These are phyloP conservation scores for Glyphotaelius pellucidus DNA, from an alignment of 2,888 invertebrate species.

Conservation along the genomic window DNA sequence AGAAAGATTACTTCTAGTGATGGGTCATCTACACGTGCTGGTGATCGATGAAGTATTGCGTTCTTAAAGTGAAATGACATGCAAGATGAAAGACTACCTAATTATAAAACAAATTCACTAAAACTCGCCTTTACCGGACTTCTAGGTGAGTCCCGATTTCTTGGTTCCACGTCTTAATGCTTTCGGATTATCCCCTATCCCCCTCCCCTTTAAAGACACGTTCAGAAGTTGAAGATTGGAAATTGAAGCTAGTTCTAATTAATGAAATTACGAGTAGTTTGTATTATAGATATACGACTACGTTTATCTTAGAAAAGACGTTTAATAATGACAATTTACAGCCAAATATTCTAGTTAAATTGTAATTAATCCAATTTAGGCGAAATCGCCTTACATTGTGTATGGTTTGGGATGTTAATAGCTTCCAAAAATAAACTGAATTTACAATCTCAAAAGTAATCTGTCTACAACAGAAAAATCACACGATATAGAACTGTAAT, in stretches of 20 bases:
- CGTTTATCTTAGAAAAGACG: conserved; percentile 51
- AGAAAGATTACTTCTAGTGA: conserved; percentile 11
- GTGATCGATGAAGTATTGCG: conserved; percentile 49
- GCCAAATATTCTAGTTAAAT: conserved; percentile 63
- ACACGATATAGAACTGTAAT: background rate
- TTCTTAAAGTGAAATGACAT: conserved; percentile 48
- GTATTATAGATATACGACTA: conserved; percentile 48
- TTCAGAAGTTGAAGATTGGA: conserved; percentile 62
- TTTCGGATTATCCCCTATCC: background rate
- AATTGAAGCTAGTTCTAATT: conserved; percentile 61
- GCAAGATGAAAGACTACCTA: conserved; percentile 39
- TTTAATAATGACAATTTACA: conserved; percentile 65
- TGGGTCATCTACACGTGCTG: conserved; percentile 44
- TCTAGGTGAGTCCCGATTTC: conserved; percentile 7
- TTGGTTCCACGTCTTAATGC: conserved; percentile 37
- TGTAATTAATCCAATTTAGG: conserved; percentile 63
- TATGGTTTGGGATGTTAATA: conserved; percentile 60
- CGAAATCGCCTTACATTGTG: conserved; percentile 66
- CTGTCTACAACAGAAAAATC: background rate
- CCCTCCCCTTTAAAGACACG: conserved; percentile 20
- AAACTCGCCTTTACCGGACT: conserved; percentile 33
- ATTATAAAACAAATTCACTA: conserved; percentile 42
- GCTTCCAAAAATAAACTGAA: conserved; percentile 55
- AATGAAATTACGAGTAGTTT: conserved; percentile 58
- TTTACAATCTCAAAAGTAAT: conserved; percentile 36